Evolutionary conservation across 1,140 invertebrate genomes (phyloP).

Genomic region (Papilio machaon): DNA sequence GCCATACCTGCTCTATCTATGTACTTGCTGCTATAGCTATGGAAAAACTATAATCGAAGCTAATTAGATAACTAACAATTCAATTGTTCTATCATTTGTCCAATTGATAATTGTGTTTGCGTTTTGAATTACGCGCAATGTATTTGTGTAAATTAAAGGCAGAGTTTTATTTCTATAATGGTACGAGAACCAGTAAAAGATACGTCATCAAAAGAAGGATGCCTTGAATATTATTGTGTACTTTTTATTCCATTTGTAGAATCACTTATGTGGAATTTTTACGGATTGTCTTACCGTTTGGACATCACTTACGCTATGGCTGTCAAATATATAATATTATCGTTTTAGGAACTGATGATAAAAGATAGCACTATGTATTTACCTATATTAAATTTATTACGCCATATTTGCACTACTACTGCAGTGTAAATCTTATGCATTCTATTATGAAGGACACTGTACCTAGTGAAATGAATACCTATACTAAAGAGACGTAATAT

Average conservation of each 20-base stretch:
- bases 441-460: not conserved
- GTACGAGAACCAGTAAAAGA: not conserved
- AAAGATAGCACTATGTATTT: not conserved
- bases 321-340: no score
- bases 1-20: conserved; percentile 43
- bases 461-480: not conserved
- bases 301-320: no score
- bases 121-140: not conserved
- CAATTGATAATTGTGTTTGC: conserved; percentile 27
- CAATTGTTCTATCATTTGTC: conserved; percentile 13
- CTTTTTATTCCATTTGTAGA: no score
- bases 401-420: no score
- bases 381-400: not conserved
- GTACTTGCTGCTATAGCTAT: conserved; percentile 14
- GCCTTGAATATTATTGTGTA: no score
- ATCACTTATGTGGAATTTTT: no score
- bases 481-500: not conserved
- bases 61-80: conserved; percentile 37
- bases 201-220: not conserved
- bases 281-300: no score
- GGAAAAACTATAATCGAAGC: conserved; percentile 25
- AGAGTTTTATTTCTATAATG: not conserved
- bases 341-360: not conserved
- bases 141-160: not conserved
- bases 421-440: not conserved